phyloP scores from a whole-genome alignment of 2,113 vertebrate species.

The Cavia porcellus region DNA sequence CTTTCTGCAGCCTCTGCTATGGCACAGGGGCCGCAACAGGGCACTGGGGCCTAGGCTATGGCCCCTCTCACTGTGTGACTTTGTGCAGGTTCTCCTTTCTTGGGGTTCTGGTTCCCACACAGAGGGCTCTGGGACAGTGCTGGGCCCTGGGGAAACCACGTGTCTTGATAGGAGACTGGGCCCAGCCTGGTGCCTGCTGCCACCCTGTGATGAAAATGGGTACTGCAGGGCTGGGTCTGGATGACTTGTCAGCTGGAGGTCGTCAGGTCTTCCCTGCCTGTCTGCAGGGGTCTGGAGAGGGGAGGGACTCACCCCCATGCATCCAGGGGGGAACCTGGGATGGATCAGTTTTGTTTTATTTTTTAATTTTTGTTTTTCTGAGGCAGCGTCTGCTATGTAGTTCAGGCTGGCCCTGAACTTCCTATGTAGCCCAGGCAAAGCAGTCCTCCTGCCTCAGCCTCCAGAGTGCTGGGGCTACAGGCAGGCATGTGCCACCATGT shows the following conservation, averaged over 20 bases:
- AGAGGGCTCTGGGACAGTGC: not conserved
- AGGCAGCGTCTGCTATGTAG: not conserved
- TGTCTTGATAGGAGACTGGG: not conserved
- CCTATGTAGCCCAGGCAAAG: not conserved
- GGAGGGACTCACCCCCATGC: not conserved
- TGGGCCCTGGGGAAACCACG: not conserved
- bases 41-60: not conserved
- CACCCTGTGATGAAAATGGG: not conserved
- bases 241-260: not conserved
- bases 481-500: not conserved
- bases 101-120: not conserved
- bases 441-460: not conserved
- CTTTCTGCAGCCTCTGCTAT: not conserved
- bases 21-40: not conserved
- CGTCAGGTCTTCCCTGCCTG: not conserved
- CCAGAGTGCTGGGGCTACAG: not conserved
- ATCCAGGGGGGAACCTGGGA: not conserved
- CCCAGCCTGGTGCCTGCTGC: not conserved
- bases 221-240: not conserved
- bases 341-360: not conserved
- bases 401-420: not conserved
- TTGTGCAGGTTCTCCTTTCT: not conserved
- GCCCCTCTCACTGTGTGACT: not conserved
- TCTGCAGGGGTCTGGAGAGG: not conserved
- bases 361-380: not conserved